These are phyloP conservation scores for Oxyruncus cristatus DNA, from an alignment of 2,113 vertebrate species.

Conservation along the genomic window DNA sequence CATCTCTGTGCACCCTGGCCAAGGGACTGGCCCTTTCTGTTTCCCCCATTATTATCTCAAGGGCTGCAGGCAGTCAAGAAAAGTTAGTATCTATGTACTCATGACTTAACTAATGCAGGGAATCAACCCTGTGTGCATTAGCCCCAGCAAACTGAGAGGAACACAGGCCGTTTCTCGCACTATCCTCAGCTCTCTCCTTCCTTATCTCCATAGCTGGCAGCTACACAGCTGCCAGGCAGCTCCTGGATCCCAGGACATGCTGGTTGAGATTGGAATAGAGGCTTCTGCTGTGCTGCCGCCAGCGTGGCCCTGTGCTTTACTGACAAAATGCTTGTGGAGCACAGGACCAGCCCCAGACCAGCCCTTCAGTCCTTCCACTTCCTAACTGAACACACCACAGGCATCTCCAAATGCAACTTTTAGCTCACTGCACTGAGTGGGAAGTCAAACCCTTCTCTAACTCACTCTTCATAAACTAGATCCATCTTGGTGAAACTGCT, in stretches of 20 bases:
- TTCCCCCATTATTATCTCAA: neutral
- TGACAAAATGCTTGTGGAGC: neutral
- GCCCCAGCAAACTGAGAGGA: neutral
- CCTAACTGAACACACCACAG: neutral
- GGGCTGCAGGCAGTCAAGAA: neutral
- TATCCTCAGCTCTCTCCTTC: neutral
- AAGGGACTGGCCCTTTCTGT: neutral
- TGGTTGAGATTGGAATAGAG: neutral
- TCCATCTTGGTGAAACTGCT: neutral
- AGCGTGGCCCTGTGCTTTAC: neutral
- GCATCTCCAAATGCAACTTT: neutral
- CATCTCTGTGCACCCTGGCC: neutral
- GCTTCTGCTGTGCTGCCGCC: neutral
- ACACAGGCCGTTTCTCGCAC: neutral
- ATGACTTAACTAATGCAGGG: neutral
- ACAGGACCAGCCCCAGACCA: neutral
- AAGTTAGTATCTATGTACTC: neutral
- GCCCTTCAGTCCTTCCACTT: neutral
- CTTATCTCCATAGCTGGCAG: neutral
- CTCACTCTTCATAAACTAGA: neutral
- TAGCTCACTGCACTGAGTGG: neutral
- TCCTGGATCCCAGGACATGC: neutral
- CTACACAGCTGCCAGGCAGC: neutral
- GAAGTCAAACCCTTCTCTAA: neutral
- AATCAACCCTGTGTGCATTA: rapidly evolving